Conservation (phyloP, 2,888 invertebrate genomes). For the Endotricha flammealis region DNA sequence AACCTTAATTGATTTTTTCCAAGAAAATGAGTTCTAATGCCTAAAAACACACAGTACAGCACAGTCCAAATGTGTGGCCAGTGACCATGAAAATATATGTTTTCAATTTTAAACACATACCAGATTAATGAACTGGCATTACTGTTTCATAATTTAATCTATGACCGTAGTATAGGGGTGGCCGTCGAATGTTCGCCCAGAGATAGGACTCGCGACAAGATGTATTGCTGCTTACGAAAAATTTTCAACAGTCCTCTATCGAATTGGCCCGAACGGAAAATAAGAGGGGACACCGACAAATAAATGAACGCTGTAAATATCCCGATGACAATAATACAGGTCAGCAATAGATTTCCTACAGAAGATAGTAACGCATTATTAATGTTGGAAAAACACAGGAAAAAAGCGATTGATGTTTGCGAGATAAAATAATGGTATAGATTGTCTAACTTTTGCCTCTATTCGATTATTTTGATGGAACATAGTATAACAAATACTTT, state of each 20-base stretch:
- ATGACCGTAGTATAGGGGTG: constrained; percentile 58
- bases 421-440: constrained; percentile 53
- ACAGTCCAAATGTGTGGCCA: too few relatives aligned
- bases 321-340: constrained; percentile 78
- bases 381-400: constrained; percentile 73
- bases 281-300: constrained; percentile 75
- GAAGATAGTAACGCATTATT: constrained; percentile 70
- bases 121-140: not conserved
- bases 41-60: too few relatives aligned
- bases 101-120: too few relatives aligned
- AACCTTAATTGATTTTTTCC: too few relatives aligned
- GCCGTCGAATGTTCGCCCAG: constrained; percentile 73
- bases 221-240: constrained; percentile 78
- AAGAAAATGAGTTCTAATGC: too few relatives aligned
- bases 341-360: constrained; percentile 74
- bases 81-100: too few relatives aligned
- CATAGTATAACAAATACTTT: too few relatives aligned
- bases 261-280: constrained; percentile 77
- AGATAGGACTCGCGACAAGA: constrained; percentile 76
- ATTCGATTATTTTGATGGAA: constrained; percentile 14
- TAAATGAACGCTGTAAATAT: constrained; percentile 76
- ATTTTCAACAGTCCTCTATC: constrained; percentile 75
- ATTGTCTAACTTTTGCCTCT: constrained; percentile 44
- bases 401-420: constrained; percentile 59
- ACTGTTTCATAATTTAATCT: constrained; percentile 27